Conservation (phyloP, 2,113 vertebrate species). For the Tapirus terrestris region DNA sequence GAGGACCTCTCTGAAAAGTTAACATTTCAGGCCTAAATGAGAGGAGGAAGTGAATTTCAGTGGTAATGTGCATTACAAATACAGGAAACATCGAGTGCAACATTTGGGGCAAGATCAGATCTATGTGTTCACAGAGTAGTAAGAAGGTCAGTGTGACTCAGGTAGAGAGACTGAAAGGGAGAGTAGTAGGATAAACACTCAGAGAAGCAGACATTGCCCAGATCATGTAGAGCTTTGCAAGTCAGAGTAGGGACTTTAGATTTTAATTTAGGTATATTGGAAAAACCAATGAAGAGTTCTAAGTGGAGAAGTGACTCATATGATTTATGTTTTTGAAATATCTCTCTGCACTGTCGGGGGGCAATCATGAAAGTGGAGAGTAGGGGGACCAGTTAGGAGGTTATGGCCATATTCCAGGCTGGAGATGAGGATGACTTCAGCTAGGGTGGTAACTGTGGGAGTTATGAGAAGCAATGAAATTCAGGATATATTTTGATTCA, state of each 20-base stretch:
- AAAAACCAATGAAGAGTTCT: constrained; percentile 2
- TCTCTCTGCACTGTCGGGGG: neutral
- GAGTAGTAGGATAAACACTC: neutral
- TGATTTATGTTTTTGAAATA: constrained; percentile 40
- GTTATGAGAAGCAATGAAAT: constrained; percentile 22
- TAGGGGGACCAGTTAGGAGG: neutral
- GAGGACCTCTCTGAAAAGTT: neutral
- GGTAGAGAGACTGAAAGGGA: neutral
- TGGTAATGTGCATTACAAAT: neutral
- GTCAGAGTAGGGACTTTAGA: neutral
- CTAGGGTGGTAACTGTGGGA: neutral
- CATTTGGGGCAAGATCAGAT: neutral
- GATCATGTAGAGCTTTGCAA: neutral
- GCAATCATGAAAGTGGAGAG: neutral
- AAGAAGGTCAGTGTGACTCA: neutral
- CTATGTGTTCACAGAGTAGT: neutral
- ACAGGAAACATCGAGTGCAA: neutral
- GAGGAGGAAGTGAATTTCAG: neutral
- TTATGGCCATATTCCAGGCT: neutral
- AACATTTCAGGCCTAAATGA: neutral
- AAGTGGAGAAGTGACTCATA: constrained; percentile 26
- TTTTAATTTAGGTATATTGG: constrained; percentile 17
- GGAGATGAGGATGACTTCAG: neutral
- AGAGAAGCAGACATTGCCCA: neutral
- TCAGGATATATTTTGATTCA: neutral